Evolutionary conservation across 2,113 vertebrate genomes (phyloP), one percentile per base, ranked within the genome.

Genomic region (Zosterops hypoxanthus): DNA sequence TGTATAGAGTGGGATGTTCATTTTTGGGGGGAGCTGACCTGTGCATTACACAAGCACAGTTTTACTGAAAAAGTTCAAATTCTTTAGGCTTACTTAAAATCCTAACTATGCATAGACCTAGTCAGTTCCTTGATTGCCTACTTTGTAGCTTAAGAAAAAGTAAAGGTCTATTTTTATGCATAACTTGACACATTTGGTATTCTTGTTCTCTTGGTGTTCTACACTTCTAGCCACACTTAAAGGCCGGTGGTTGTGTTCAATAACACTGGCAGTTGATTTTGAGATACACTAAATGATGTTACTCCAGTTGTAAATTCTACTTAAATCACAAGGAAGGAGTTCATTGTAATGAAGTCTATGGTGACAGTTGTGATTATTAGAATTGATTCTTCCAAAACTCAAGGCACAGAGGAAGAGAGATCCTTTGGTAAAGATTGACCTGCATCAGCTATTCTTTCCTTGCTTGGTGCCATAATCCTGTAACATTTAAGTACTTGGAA

Each of bases 81-180:
- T 80, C 34, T 90, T 93, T 59, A 64, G 60, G 22, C 41, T 26
- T 77, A 77, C 64, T 86, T 82, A 44, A 94, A 90, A 77, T 83
- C 68, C 29, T 36, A 92, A 93, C 93, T 96, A 96, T 96, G 94
- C 92, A 96, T 63, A 92, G 65, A 86, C 33, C 68, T 70, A 25
- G 56, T 83, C 50, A 81, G 71, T 92, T 95, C 64, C 31, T 78
- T 64, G 49, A 84, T 75, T 95, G 65, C n/a, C 76, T 90, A 68
- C 64, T 88, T 94, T 52, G 83, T 94, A 93, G 59, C 36, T 57
- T 64, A 88, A 87, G 42, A 80, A 82, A 56, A 75, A 78, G 42
- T 25, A 59, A 92, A 92, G 68, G 59, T 92, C 88, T 94, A 4
- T 86, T 94, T 94, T 96, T 92, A 83, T 94, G 69, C 57, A 72